Evolutionary conservation across 2,888 invertebrate species (phyloP), one percentile per base, ranked within the genome.

Genomic region (Linyphia triangularis): DNA sequence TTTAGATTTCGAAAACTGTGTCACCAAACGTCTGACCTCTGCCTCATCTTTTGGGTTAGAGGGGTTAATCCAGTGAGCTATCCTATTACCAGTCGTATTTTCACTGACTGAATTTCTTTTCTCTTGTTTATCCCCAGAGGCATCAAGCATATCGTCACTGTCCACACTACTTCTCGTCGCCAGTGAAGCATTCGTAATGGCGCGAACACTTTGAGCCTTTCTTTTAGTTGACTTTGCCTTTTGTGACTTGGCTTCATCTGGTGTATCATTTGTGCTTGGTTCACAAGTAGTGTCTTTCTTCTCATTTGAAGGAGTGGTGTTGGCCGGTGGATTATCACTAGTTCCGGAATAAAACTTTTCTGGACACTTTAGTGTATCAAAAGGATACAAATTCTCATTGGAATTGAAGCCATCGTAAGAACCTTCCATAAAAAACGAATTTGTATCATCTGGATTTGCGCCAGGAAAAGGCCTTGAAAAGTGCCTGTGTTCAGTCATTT

Each of bases 31-130:
- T 7, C 65, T 40, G 0, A 84, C 67, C 19, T 61, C 84, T 7
- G 84, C 84, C 69, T 77, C 67, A n/a, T 84, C 84, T 19, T 73
- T 75, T 0, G 37, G 65, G 26, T 75, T 84, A 0, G 65, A 77
- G n/a, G 84, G 84, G 26, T 77, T 82, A 24, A 82, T 61, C 43
- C 37, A 82, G 22, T 72, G 82, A 19, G 82, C 37, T 33, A 82
- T 72, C 22, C 72, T 70, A 37, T 70, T 70, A 2, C 33, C 72
- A 1, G 43, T 6, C 28, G 43, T 59, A 19, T 72, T 61, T 82
- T 82, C 82, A n/a, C 59, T 13, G 2, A 26, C 10, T 16, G 30
- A 16, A 9, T 26, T 30, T 28, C 28, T 40, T 37, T 59, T 73
- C n/a, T 57, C 57, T n/a, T 9, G 51, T 13, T 57, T 51, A 51